Evolutionary conservation across 2,888 invertebrate species (phyloP), one percentile per base, ranked within the genome.

Genomic region (Altica lythri): DNA sequence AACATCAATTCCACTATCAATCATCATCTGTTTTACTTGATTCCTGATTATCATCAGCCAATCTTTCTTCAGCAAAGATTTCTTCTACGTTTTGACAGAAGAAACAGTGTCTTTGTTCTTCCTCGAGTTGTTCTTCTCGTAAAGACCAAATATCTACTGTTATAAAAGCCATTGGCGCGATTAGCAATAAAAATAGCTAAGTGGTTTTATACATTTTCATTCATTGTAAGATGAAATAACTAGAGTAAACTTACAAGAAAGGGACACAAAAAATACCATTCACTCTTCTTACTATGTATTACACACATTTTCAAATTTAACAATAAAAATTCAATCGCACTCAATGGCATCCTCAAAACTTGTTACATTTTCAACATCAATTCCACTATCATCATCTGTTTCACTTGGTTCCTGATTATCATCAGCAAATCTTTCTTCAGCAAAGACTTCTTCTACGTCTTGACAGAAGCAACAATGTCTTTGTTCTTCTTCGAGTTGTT

Each of bases 311-410:
- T n/a, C n/a, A n/a, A n/a, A n/a, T n/a, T n/a, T n/a, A n/a, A n/a
- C n/a, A n/a, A 29, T 12, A 30, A 30, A 30, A 12, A 30, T 12
- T 34, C 16, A 34, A 8, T 34, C 34, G 8, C 34, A 34, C 8
- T 34, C 34, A 34, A 34, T 34, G 8, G 13, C 34, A 16, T 34
- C 34, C 16, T 34, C 34, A 34, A 34, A 34, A 8, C 34, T 34
- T 2, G 34, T 34, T 16, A 34, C 16, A 14, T 34, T 34, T 16
- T 34, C 16, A 5, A 34, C 16, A 34, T 34, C 34, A 6, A 34
- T 34, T 16, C 34, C 34, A 34, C 34, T 34, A 8, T 34, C 34
- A 34, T 14, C 34, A 16, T 34, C 34, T 8, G 8, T 34, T 2
- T 34, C 34, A 34, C 16, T 34, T 4, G 13, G 2, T 4, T 6